phyloP scores from a whole-genome alignment of 2,888 invertebrate species.

The Caenorhabditis japonica region DNA sequence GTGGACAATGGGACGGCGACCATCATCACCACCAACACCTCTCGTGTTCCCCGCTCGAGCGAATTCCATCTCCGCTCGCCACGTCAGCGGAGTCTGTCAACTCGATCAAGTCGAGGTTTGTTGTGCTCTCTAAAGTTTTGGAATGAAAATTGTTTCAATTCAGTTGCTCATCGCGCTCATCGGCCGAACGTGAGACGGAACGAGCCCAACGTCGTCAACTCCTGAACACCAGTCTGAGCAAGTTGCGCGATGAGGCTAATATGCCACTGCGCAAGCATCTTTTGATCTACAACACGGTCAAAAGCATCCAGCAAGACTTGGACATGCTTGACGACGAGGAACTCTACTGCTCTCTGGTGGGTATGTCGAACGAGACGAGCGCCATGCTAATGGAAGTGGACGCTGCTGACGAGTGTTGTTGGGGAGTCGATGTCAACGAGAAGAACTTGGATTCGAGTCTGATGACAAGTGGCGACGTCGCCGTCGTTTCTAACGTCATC shows the following conservation, averaged over 20 bases:
- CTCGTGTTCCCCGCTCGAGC: conserved; percentile 53
- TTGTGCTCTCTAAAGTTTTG: not conserved
- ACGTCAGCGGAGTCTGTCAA: conserved; percentile 59
- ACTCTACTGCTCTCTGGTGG: conserved; percentile 62
- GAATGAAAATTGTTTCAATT: not conserved
- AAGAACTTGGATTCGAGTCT: conserved; percentile 20
- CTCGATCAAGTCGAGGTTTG: conserved; percentile 58
- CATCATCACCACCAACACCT: conserved; percentile 13
- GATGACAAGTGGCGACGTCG: conserved; percentile 18
- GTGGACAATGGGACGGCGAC: conserved; percentile 34
- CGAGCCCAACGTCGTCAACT: conserved; percentile 60
- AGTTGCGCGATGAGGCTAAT: conserved; percentile 59
- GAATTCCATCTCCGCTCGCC: conserved; percentile 58
- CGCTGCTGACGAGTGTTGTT: conserved; percentile 36
- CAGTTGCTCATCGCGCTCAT: conserved; percentile 66
- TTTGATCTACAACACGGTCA: conserved; percentile 66
- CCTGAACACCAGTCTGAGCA: conserved; percentile 59
- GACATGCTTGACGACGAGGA: conserved; percentile 68
- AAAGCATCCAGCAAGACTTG: conserved; percentile 64
- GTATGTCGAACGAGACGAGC: conserved; percentile 49
- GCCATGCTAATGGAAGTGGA: conserved; percentile 38
- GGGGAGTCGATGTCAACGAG: conserved; percentile 21
- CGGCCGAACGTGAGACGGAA: conserved; percentile 64
- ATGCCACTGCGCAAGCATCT: conserved; percentile 67
- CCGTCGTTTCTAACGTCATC: conserved; percentile 31